phyloP scores from a whole-genome alignment of 2,797 vertebrate species.

The Stomatorhinus walkeri region DNA sequence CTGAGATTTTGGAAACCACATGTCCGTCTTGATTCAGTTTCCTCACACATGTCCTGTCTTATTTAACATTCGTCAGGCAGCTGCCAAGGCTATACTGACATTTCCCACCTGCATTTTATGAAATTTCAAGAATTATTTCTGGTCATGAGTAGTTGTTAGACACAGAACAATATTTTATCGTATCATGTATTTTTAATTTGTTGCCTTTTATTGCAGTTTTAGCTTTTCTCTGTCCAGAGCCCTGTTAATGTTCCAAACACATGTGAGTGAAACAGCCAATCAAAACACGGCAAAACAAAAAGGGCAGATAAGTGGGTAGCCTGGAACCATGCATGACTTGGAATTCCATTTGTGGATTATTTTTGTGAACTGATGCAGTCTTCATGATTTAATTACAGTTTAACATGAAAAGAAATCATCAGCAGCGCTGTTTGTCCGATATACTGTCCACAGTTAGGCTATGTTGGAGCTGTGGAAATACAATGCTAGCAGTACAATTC shows the following conservation, averaged over 20 bases:
- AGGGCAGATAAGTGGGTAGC: not conserved
- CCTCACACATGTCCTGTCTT: not conserved
- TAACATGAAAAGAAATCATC: not conserved
- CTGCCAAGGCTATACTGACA: not conserved
- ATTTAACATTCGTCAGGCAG: not conserved
- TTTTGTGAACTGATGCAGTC: not conserved
- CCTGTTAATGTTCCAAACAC: not conserved
- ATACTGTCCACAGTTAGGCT: not conserved
- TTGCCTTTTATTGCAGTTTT: not conserved
- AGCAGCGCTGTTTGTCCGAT: not conserved
- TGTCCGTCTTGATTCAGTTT: not conserved
- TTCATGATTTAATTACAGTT: not conserved
- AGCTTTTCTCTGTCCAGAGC: not conserved
- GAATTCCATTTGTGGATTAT: not conserved
- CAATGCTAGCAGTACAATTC: not conserved
- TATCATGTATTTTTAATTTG: not conserved
- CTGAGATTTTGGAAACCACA: not conserved
- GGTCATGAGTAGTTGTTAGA: not conserved
- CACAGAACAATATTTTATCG: not conserved
- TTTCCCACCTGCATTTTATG: not conserved
- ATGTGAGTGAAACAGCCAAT: not conserved
- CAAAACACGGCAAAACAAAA: not conserved
- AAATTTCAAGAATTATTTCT: not conserved
- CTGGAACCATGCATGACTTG: not conserved
- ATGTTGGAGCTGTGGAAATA: not conserved